phyloP scores from a whole-genome alignment of 2,797 vertebrate species.

The Odontamblyopus lacepedii region DNA sequence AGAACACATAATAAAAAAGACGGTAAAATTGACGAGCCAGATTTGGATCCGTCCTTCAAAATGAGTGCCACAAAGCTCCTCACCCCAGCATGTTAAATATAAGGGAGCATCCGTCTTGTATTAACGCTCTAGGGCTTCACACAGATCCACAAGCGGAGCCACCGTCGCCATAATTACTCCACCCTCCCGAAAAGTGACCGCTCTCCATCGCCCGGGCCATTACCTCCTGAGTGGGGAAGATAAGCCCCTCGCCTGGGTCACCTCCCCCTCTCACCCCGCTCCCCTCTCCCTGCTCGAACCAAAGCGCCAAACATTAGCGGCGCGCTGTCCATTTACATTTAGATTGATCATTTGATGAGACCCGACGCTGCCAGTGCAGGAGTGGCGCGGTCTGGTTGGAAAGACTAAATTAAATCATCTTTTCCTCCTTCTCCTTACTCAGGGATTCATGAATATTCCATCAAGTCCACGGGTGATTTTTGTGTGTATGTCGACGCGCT shows the following conservation, averaged over 20 bases:
- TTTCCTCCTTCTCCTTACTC: slow-evolving; percentile 17
- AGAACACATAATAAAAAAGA: no score
- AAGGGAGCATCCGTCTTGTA: background rate
- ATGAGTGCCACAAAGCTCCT: background rate
- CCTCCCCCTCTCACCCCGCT: background rate
- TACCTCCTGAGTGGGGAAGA: slow-evolving; percentile 34
- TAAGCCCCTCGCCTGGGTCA: slow-evolving; percentile 32
- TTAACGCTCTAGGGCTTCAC: slow-evolving; percentile 7
- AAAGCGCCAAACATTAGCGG: slow-evolving; percentile 34
- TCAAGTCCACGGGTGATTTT: slow-evolving; percentile 52
- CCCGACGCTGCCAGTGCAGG: slow-evolving; percentile 47
- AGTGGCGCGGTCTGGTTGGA: slow-evolving; percentile 42
- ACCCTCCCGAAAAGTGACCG: slow-evolving; percentile 23
- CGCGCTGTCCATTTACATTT: slow-evolving; percentile 63
- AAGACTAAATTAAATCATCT: slow-evolving; percentile 45
- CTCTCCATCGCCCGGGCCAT: slow-evolving; percentile 38
- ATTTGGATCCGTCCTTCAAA: no score
- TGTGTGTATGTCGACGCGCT: slow-evolving; percentile 23
- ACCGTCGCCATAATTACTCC: slow-evolving; percentile 32
- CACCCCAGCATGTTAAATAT: background rate
- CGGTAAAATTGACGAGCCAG: no score
- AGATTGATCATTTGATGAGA: slow-evolving; percentile 65
- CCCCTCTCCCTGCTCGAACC: slow-evolving; percentile 11
- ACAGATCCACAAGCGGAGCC: slow-evolving; percentile 8
- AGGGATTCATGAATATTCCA: slow-evolving; percentile 75